Base-by-base conservation (phyloP, 2,113 vertebrate species). In the Platysteira castanea region DNA sequence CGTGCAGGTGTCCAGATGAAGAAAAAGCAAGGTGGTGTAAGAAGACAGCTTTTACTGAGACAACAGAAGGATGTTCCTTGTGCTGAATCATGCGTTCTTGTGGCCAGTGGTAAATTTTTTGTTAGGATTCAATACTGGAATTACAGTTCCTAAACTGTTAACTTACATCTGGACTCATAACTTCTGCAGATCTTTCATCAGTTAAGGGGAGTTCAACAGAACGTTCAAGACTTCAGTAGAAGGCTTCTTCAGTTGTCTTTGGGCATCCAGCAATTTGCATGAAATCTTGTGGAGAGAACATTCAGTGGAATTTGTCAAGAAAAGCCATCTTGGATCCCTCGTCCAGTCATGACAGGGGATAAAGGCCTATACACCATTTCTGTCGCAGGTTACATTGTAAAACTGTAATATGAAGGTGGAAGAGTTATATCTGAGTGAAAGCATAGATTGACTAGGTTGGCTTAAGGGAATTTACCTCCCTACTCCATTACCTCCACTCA, bases 341-440 rank as follows among this genome's bases (percentile, higher is more conserved):
- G 11, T 26, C 3, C 24, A 39, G 10, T 20, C 14, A n/a, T 3
- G 10, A 28, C 0, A 0, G 2, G 15, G 6, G 5, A 7, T 68
- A 82, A 77, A 81, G 23, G 4, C 10, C 28, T 61, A n/a, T 41
- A 11, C 21, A 54, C 26, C 6, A 11, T 28, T 87, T 61, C 17
- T 74, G 30, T 10, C 12, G 5, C 11, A 65, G 7, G 24, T 54
- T 87, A 8, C 19, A 8, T 4, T 69, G 19, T 47, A 49, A 80
- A 90, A 54, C 16, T 47, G 15, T 44, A 75, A 35, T 42, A 53
- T 39, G 23, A 81, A 77, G 12, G 23, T 50, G 22, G 44, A 61
- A 84, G 46, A 61, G 26, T 70, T 87, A 46, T 69, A 65, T 57
- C 41, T 77, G 50, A 86, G 37, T 20, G 37, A 94, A 92, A 73